These are phyloP conservation scores for Rhinolophus sinicus DNA, from an alignment of 2,113 vertebrate genomes.

Conservation along the genomic window DNA sequence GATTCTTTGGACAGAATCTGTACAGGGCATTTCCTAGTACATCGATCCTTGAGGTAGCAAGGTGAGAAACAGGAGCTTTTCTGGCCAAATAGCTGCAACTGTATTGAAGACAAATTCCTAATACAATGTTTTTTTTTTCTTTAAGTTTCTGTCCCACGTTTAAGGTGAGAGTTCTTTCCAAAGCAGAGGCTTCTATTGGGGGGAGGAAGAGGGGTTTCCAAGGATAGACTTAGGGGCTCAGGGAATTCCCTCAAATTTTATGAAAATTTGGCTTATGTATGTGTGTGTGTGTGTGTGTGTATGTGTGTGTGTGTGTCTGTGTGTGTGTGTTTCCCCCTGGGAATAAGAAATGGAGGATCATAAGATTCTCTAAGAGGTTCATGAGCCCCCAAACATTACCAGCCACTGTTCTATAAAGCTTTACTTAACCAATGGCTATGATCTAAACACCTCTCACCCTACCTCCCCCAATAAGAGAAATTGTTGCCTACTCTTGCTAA, in stretches of 20 bases:
- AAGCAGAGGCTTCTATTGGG: neutral
- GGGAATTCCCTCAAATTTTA: neutral
- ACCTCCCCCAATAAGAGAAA: neutral
- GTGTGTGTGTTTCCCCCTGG: neutral
- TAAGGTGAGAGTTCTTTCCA: neutral
- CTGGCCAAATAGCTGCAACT: neutral
- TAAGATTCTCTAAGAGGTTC: neutral
- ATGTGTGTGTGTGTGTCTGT: too few relatives aligned
- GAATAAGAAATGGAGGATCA: constrained; percentile 7
- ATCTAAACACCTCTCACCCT: neutral
- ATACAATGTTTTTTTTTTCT: too few relatives aligned
- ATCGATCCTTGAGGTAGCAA: neutral
- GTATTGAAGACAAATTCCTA: neutral
- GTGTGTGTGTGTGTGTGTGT: too few relatives aligned
- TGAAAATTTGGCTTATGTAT: neutral
- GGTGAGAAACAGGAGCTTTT: constrained; percentile 37
- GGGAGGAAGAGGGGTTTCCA: neutral
- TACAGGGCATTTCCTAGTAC: neutral
- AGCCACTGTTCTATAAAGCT: neutral
- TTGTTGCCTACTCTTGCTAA: constrained; percentile 52
- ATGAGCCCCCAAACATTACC: neutral
- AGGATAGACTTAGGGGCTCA: neutral
- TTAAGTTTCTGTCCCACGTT: neutral
- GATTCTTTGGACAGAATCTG: neutral
- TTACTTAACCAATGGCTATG: neutral